These are phyloP conservation scores for Amphiprion clarkii DNA, from an alignment of 2,797 vertebrate genomes.

Conservation along the genomic window DNA sequence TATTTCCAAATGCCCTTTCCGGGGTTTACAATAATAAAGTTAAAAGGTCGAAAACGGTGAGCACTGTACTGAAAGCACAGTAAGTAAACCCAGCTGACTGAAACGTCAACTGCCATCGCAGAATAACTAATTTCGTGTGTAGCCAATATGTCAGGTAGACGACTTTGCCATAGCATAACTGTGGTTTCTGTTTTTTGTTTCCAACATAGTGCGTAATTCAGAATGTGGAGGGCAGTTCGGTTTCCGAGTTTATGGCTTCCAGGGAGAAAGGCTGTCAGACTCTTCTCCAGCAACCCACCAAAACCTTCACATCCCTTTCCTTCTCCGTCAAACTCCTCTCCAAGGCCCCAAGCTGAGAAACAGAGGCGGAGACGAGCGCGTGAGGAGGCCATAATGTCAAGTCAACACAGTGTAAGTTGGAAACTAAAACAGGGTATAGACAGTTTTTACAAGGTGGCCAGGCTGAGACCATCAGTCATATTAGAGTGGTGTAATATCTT, in stretches of 20 bases:
- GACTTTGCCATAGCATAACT: neutral
- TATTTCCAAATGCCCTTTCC: neutral
- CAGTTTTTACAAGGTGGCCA: no score
- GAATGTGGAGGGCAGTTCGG: constrained; percentile 76
- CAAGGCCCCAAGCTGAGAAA: constrained; percentile 75
- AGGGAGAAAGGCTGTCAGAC: constrained; percentile 36
- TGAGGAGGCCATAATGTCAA: constrained; percentile 76
- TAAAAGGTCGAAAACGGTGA: constrained; percentile 50
- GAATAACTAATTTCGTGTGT: neutral
- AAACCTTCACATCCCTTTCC: constrained; percentile 31
- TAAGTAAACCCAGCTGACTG: no score
- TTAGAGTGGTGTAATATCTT: no score
- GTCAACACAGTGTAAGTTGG: constrained; percentile 59
- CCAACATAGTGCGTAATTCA: constrained; percentile 2
- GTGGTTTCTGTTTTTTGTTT: neutral
- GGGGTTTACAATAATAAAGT: neutral
- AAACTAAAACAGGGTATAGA: neutral
- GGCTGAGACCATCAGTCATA: no score
- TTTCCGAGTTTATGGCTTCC: constrained; percentile 41
- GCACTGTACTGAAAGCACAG: neutral
- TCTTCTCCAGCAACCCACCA: constrained; percentile 47
- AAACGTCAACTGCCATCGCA: no score
- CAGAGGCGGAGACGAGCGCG: constrained; percentile 72
- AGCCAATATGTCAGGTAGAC: neutral
- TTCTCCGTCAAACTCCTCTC: constrained; percentile 19